phyloP scores from a whole-genome alignment of 2,113 vertebrate species.

The Tragulus kanchil region DNA sequence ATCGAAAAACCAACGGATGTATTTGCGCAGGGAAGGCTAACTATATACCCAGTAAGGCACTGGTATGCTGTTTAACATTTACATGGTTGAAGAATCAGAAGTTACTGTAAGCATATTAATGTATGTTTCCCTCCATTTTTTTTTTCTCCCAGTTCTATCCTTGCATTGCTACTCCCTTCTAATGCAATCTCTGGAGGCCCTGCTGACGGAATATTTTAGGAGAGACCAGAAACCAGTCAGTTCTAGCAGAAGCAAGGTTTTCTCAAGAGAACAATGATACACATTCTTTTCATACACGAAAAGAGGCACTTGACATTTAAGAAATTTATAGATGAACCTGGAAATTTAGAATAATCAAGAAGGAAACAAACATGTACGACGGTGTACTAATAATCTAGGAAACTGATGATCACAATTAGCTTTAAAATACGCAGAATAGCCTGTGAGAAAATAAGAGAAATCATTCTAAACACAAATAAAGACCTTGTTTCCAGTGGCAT shows the following conservation, averaged over 20 bases:
- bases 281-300: background rate
- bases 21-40: constrained; percentile 35
- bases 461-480: background rate
- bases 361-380: background rate
- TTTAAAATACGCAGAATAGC: background rate
- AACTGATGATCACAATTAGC: background rate
- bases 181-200: background rate
- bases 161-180: background rate
- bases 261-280: background rate
- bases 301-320: background rate
- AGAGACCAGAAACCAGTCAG: background rate
- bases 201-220: background rate
- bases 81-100: constrained; percentile 32
- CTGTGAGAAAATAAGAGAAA: background rate
- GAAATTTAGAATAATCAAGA: background rate
- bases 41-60: background rate
- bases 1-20: constrained; percentile 37
- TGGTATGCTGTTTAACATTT: constrained; percentile 5
- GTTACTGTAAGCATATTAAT: background rate
- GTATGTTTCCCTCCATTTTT: background rate
- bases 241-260: constrained; percentile 8
- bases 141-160: background rate
- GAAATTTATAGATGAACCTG: background rate
- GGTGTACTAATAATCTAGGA: background rate
- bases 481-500: background rate